A percentile compares a stretch with the other conserved stretches of the same genome.
Conservation (phyloP, 2,797 vertebrate genomes). For the Squalus acanthias region DNA sequence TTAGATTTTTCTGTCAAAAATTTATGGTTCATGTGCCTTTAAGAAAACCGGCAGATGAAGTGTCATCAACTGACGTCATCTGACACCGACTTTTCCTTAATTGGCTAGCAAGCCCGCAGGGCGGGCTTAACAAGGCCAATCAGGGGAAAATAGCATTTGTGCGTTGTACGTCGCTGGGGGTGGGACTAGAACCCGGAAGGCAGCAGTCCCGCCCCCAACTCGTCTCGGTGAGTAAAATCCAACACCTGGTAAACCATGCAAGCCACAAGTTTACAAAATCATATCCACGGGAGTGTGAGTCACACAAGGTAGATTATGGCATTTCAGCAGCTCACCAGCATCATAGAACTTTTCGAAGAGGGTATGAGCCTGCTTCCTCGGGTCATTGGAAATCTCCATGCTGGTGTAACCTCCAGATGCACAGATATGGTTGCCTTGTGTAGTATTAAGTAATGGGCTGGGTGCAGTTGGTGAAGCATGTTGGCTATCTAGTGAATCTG, state of each 20-base stretch:
- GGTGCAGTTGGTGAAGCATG: neutral
- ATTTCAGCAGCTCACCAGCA: neutral
- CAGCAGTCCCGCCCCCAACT: too few species aligned
- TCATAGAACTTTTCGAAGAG: neutral
- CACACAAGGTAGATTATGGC: neutral
- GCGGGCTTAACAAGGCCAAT: too few species aligned
- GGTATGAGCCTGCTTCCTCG: neutral
- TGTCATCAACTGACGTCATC: too few species aligned
- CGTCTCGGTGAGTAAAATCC: too few species aligned
- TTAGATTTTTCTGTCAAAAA: too few species aligned
- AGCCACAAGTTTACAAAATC: neutral
- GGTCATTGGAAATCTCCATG: neutral
- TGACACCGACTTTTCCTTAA: too few species aligned
- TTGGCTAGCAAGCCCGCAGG: too few species aligned
- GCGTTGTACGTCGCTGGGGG: too few species aligned
- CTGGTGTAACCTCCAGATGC: neutral
- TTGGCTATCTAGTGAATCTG: neutral
- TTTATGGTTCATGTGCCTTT: too few species aligned
- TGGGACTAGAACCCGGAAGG: too few species aligned
- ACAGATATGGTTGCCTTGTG: neutral
- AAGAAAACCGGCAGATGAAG: too few species aligned
- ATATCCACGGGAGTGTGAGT: neutral
- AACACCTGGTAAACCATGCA: neutral
- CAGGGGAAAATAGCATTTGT: too few species aligned
- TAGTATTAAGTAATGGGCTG: neutral